Percentiles rank a stretch among this genome's conserved stretches.
Conservation (phyloP, 2,888 invertebrate genomes). For the Pyralis farinalis region DNA sequence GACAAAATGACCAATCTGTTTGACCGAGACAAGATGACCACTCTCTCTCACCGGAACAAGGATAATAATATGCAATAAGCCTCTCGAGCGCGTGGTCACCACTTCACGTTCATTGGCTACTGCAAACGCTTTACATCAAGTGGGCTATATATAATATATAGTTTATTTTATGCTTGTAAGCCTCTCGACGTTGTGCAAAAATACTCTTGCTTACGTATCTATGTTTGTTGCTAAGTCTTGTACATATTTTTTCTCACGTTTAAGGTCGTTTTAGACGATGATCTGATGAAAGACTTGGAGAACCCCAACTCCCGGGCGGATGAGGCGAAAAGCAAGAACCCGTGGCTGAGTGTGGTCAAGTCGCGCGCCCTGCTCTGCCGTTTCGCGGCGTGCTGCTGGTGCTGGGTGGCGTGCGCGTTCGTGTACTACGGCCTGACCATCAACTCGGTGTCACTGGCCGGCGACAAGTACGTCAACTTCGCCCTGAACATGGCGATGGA, state of each 20-base stretch:
- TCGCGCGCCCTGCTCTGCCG: constrained; percentile 51
- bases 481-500: constrained; percentile 72
- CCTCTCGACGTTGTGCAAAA: no score
- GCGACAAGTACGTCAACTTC: constrained; percentile 89
- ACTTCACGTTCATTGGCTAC: no score
- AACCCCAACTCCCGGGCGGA: constrained; percentile 21
- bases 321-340: constrained; percentile 20
- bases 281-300: constrained; percentile 36
- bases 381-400: constrained; percentile 59
- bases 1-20: no score
- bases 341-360: constrained; percentile 46
- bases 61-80: no score
- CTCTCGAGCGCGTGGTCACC: no score
- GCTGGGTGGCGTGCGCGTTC: constrained; percentile 88
- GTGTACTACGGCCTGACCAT: constrained; percentile 90
- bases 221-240: not conserved
- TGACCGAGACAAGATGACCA: no score
- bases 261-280: constrained; percentile 50
- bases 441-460: constrained; percentile 86
- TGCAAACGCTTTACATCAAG: no score
- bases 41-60: no score
- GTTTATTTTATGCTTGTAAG: no score
- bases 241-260: not conserved
- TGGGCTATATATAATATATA: no score
- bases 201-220: no score